Conservation (phyloP, 2,113 vertebrate species). For the Miniopterus natalensis region DNA sequence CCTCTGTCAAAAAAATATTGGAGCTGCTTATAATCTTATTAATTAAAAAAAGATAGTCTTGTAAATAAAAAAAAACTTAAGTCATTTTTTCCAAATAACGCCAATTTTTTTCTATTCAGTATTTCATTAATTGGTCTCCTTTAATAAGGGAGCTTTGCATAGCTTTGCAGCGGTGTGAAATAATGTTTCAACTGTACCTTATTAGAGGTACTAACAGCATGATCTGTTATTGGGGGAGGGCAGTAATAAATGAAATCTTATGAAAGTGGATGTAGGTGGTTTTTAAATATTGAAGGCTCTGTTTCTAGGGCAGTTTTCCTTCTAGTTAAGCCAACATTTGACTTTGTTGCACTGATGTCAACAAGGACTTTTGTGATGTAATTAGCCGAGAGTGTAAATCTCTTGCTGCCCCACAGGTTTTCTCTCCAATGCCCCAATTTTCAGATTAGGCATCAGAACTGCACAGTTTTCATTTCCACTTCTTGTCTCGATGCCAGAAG, state of each 20-base stretch:
- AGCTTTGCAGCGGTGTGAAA: neutral
- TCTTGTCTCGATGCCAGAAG: neutral
- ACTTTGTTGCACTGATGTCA: slow-evolving; percentile 1
- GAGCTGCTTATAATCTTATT: neutral
- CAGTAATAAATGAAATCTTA: slow-evolving; percentile 24
- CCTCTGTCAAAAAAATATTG: slow-evolving; percentile 19
- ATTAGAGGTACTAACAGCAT: neutral
- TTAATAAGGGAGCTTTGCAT: neutral
- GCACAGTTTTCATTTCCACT: neutral
- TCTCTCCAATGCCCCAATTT: neutral
- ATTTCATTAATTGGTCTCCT: slow-evolving; percentile 51
- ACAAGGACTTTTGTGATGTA: neutral
- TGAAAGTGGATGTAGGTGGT: neutral
- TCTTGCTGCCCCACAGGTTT: neutral
- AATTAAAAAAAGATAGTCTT: slow-evolving; percentile 27
- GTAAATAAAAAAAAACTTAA: slow-evolving; percentile 4
- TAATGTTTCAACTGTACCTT: neutral
- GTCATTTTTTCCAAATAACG: slow-evolving; percentile 43
- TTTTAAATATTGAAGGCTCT: neutral
- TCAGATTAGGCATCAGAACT: neutral
- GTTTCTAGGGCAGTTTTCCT: neutral
- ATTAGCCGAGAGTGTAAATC: neutral
- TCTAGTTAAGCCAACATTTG: neutral
- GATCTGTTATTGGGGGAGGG: neutral
- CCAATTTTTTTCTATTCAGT: neutral